A percentile compares a stretch with the other conserved stretches of the same genome.
Evolutionary conservation across 2,888 invertebrate species (phyloP).

Genomic region (Empis livida): DNA sequence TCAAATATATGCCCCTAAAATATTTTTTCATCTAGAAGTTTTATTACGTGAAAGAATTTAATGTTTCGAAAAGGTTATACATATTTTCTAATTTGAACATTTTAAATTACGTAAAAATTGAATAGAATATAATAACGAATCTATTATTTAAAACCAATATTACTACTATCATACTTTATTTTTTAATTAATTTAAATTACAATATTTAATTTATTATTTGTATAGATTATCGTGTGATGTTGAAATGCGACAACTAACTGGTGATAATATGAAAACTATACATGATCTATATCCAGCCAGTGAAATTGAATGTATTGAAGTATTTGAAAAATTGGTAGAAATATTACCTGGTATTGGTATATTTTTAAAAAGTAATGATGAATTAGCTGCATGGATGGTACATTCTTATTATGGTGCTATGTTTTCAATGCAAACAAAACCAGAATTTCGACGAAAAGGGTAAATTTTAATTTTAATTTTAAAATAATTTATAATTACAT

Average conservation of each 20-base stretch:
- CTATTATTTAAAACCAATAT: too few species aligned
- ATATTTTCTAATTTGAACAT: too few species aligned
- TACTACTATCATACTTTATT: too few species aligned
- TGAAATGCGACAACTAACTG: constrained; percentile 60
- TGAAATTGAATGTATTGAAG: constrained; percentile 73
- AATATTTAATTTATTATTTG: too few species aligned
- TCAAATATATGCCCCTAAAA: too few species aligned
- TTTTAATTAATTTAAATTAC: too few species aligned
- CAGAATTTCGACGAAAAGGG: constrained; percentile 60
- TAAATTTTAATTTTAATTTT: constrained; percentile 14
- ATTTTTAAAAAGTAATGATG: constrained; percentile 50
- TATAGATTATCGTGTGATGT: constrained; percentile 37
- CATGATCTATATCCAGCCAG: constrained; percentile 80
- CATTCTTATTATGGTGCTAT: constrained; percentile 84
- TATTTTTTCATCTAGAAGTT: too few species aligned
- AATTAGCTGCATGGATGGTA: constrained; percentile 81
- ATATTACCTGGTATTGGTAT: constrained; percentile 71
- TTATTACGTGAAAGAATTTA: background rate
- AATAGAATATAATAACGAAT: too few species aligned
- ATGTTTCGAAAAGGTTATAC: too few species aligned
- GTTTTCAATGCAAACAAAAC: constrained; percentile 83
- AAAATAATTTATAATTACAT: constrained; percentile 8
- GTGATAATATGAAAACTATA: constrained; percentile 68
- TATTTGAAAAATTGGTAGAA: constrained; percentile 66
- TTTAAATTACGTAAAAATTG: too few species aligned